Evolutionary conservation across 2,113 vertebrate species (phyloP), one percentile per base, ranked within the genome.

Genomic region (Scartelaos histophorus): DNA sequence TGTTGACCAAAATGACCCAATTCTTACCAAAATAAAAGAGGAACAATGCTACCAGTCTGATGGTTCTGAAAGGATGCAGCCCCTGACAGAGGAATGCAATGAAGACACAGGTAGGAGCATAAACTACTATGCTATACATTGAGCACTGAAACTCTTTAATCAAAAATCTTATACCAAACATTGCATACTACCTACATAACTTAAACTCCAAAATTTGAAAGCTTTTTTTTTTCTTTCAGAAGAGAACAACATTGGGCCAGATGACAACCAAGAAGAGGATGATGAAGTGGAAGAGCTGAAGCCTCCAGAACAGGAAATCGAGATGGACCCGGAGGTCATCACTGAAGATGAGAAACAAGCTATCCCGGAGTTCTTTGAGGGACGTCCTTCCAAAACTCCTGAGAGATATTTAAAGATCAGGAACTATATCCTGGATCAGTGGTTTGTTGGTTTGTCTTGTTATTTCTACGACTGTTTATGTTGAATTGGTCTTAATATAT

Each of bases 401-500:
- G 97, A 98, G 69, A 94, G 98, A 87, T 99, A 99, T 80, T 90
- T 99, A 73, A 98, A 96, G 93, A 99, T 99, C 72, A 94, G 97
- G 74, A 99, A 99, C 93, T 98, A 98, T 35, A 99, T 99, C 88
- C 90, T 98, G 93, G 96, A 98, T 85, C 97, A 98, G 17, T 99
- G 98, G 98, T 99, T 93, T 91, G 16, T 0, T 34, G 21, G 3
- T 29, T 22, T 56, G 34, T 29, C 13, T 1, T 13, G 53, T 0
- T 0, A 3, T 54, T 47, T 35, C 38, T 47, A 2, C 11, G 0
- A 16, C n/a, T n/a, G 19, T 67, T 0, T 19, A 56, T 54, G 45
- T 2, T 9, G 61, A 4, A 10, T 13, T 11, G 35, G 1, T 67
- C 17, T 7, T 66, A 47, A 3, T 34, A 1, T 21, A 9, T 38